These are phyloP conservation scores for Clarias laeviceps DNA, from an alignment of 2,797 vertebrate species.

Conservation along the genomic window DNA sequence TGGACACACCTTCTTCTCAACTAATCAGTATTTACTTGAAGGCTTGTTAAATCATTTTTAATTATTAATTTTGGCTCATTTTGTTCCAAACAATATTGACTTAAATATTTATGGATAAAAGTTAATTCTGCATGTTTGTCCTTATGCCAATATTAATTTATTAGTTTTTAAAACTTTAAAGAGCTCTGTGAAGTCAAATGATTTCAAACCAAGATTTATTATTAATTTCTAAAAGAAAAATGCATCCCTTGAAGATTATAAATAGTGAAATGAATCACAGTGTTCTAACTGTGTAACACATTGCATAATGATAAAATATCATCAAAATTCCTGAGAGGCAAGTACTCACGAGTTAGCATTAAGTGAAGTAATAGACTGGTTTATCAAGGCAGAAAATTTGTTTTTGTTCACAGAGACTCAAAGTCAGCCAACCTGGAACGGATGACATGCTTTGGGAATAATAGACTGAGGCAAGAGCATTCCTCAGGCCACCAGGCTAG, in stretches of 20 bases:
- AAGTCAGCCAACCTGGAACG: slow-evolving; percentile 44
- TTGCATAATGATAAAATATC: background rate
- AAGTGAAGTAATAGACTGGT: background rate
- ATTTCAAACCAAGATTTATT: background rate
- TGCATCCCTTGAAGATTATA: background rate
- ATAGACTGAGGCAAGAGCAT: slow-evolving; percentile 51
- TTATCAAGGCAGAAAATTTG: slow-evolving; percentile 17
- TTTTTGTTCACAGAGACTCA: slow-evolving; percentile 16
- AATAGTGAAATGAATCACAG: background rate
- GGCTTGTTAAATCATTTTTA: background rate
- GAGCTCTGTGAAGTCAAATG: background rate
- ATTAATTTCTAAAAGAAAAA: background rate
- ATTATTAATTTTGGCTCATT: background rate
- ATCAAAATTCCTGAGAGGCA: background rate
- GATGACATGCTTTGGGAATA: slow-evolving; percentile 44
- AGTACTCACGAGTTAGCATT: background rate
- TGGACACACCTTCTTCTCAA: background rate
- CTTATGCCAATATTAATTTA: background rate
- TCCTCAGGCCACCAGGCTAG: slow-evolving; percentile 38
- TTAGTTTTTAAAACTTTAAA: background rate
- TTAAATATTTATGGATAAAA: background rate
- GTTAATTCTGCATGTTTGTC: background rate
- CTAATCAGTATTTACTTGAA: background rate
- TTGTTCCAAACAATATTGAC: background rate
- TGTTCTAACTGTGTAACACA: background rate